Evolutionary conservation across 2,113 vertebrate genomes (phyloP), one percentile per base, ranked within the genome.

Genomic region (Urocolius indicus): DNA sequence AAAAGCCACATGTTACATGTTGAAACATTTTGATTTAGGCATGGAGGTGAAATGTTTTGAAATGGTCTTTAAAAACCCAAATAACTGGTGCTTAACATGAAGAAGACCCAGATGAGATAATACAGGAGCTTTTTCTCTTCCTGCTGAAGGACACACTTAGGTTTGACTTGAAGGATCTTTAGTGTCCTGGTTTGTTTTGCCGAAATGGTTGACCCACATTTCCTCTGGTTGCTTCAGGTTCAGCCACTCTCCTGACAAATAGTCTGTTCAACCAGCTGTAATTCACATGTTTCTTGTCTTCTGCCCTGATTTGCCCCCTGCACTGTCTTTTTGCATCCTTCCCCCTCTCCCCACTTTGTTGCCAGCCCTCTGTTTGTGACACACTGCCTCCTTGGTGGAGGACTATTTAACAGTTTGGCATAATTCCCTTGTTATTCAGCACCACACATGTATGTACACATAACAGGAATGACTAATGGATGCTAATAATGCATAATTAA

Each of bases 401-500:
- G 46, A 43, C 21, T 63, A 51, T 54, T 89, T 67, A 54, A 52
- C 52, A 65, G 46, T 71, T 77, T 75, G 77, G 69, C 65, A 23
- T 61, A 52, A 65, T 94, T 84, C 73, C 41, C 61, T 48, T 45
- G 27, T 65, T 75, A 81, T 75, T 73, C 89, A 78, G 73, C 1
- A 0, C 45, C 61, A 45, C 76, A 27, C 52, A 68, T 23, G 41
- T 54, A 27, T 45, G 77, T 23, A n/a, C 65, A 68, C 62, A 71
- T 62, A 94, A 51, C 6, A 78, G 72, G 46, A 30, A 67, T 75
- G 51, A 87, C 52, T 67, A 87, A 87, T 89, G 52, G 73, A 24
- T 72, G 76, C 65, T 93, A 87, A 96, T 75, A 87, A 72, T 49
- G 86, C 80, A 65, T 83, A 67, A 84, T 96, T 92, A 89, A 92